Conservation (phyloP, 2,113 vertebrate genomes). For the Mormoops blainvillei region DNA sequence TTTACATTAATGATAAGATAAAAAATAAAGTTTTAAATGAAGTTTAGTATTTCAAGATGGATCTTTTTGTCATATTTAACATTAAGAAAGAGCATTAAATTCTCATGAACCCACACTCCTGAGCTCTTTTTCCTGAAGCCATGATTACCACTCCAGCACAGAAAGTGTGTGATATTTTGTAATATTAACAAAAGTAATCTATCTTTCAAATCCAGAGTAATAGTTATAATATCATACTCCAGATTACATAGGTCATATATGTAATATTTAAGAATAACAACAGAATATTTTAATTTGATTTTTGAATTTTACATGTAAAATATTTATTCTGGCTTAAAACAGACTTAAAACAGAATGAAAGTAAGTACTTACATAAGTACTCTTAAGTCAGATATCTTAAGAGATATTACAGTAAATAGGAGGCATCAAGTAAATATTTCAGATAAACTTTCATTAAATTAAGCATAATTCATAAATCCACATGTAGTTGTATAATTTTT, state of each 20-base stretch:
- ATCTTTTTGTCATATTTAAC: not conserved
- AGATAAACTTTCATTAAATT: not conserved
- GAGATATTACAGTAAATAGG: not conserved
- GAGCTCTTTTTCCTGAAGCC: not conserved
- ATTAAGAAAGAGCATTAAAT: not conserved
- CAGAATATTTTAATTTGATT: not conserved
- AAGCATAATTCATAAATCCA: not conserved
- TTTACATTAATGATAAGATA: not conserved
- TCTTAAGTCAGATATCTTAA: not conserved
- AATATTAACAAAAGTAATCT: not conserved
- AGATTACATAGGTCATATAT: not conserved
- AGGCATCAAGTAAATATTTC: not conserved
- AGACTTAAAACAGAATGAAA: not conserved
- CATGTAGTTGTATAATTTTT: not conserved
- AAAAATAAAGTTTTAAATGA: not conserved
- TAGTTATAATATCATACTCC: not conserved
- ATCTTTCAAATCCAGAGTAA: not conserved
- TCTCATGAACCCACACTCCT: not conserved
- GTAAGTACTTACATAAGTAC: not conserved
- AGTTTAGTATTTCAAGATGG: not conserved
- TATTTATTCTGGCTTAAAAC: not conserved
- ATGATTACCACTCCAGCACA: not conserved
- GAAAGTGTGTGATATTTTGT: not conserved
- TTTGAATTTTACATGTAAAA: not conserved
- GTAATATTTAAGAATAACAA: constrained; percentile 1